These are phyloP conservation scores for Acanthosepion esculentum DNA, from an alignment of 2,888 invertebrate genomes.

Conservation along the genomic window DNA sequence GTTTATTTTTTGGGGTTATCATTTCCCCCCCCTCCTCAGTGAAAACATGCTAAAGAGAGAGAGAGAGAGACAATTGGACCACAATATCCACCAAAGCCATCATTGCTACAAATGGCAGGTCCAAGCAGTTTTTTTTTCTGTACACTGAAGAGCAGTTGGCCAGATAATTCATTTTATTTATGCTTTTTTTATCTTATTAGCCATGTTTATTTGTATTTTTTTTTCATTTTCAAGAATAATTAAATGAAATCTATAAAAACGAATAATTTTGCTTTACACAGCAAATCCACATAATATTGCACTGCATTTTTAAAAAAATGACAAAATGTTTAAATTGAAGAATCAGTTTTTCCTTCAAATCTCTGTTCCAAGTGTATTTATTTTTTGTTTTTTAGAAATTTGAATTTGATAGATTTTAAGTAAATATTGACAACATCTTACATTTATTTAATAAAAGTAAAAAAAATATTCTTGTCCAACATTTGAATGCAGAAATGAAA, in stretches of 20 bases:
- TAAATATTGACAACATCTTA: not conserved
- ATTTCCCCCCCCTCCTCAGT: not conserved
- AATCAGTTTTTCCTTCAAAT: constrained; percentile 33
- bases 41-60: too few species aligned
- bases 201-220: not conserved
- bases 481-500: not conserved
- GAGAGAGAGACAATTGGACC: not conserved
- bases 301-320: constrained; percentile 33
- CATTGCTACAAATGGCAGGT: not conserved
- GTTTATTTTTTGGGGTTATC: not conserved
- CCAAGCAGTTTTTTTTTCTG: constrained; percentile 33
- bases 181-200: not conserved
- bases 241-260: not conserved
- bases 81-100: not conserved
- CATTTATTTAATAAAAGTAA: not conserved
- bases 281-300: not conserved
- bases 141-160: not conserved
- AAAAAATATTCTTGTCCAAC: not conserved
- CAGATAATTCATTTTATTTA: not conserved
- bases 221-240: not conserved
- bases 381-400: not conserved
- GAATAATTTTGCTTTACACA: not conserved
- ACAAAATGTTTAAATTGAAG: not conserved
- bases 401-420: not conserved
- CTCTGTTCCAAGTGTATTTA: constrained; percentile 16